Percentiles rank a stretch among this genome's conserved stretches.
Evolutionary conservation across 92 coral and sea anemone genomes (phyloP).

Genomic region (Epizoanthus ramosus): DNA sequence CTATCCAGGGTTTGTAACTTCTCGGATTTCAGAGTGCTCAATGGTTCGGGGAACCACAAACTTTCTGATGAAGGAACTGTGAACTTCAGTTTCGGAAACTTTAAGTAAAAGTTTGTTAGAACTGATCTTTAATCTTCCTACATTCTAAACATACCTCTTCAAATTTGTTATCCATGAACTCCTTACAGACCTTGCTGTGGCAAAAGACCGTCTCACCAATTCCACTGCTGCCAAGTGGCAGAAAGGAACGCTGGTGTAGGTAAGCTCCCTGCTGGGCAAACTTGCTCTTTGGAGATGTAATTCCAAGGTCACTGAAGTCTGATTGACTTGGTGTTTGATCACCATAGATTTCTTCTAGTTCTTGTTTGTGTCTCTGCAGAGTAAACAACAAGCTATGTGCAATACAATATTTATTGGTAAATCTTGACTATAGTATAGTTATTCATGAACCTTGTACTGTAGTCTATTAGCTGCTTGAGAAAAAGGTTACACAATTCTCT

Average conservation of each 20-base stretch:
- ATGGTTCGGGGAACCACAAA: too few relatives aligned
- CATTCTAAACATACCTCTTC: slow-evolving; percentile 67
- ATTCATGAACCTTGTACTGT: too few relatives aligned
- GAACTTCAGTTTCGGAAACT: too few relatives aligned
- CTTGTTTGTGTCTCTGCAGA: slow-evolving; percentile 79
- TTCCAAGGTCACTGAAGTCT: slow-evolving; percentile 86
- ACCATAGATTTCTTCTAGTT: slow-evolving; percentile 90
- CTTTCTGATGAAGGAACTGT: too few relatives aligned
- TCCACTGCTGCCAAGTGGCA: slow-evolving; percentile 72
- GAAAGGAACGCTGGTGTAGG: slow-evolving; percentile 76
- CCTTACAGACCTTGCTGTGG: slow-evolving; percentile 94
- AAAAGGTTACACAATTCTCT: too few relatives aligned
- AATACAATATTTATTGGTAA: background rate
- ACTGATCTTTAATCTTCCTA: too few relatives aligned
- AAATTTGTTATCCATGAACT: slow-evolving; percentile 93
- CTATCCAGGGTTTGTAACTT: too few relatives aligned
- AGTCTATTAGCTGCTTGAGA: too few relatives aligned
- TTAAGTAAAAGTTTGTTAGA: too few relatives aligned
- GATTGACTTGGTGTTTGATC: slow-evolving; percentile 87
- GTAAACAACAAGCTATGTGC: background rate
- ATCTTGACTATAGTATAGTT: background rate
- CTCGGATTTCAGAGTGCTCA: too few relatives aligned
- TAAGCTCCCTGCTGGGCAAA: slow-evolving; percentile 82
- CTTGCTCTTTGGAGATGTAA: slow-evolving; percentile 94
- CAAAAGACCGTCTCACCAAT: slow-evolving; percentile 80